phyloP scores from a whole-genome alignment of 1,140 invertebrate species.

The Penaeus chinensis region DNA sequence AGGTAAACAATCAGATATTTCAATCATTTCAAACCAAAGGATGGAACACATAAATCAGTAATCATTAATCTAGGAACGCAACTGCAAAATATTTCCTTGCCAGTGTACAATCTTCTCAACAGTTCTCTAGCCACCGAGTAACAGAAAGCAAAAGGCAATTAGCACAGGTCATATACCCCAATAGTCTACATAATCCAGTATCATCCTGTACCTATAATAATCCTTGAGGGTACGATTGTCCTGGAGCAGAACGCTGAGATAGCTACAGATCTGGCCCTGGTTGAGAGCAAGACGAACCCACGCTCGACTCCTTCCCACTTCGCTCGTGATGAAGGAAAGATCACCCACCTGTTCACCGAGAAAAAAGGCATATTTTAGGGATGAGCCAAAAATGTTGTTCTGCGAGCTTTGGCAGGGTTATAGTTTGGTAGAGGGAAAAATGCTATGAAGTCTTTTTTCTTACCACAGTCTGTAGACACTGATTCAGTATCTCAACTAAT shows the following conservation, averaged over 20 bases:
- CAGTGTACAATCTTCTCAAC: too few species aligned
- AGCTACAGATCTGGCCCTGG: slow-evolving; percentile 87
- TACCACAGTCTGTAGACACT: too few species aligned
- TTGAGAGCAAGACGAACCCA: slow-evolving; percentile 91
- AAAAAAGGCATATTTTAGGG: background rate
- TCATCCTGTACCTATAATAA: slow-evolving; percentile 75
- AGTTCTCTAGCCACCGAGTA: background rate
- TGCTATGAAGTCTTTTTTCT: too few species aligned
- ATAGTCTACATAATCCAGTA: too few species aligned
- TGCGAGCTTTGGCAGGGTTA: too few species aligned
- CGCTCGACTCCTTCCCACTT: slow-evolving; percentile 89
- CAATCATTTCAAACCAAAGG: background rate
- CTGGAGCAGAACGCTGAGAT: slow-evolving; percentile 80
- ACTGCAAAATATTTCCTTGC: too few species aligned
- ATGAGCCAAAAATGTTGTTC: too few species aligned
- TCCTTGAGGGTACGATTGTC: slow-evolving; percentile 79
- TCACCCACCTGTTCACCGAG: slow-evolving; percentile 55
- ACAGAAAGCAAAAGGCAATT: background rate
- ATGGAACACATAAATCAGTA: background rate
- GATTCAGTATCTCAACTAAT: too few species aligned
- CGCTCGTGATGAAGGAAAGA: slow-evolving; percentile 83
- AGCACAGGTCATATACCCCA: too few species aligned
- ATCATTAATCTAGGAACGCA: too few species aligned
- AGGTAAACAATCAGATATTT: too few species aligned
- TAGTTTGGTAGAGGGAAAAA: too few species aligned